Evolutionary conservation across 2,888 invertebrate genomes (phyloP), one percentile per base, ranked within the genome.

Genomic region (Pantelozetes paolii): DNA sequence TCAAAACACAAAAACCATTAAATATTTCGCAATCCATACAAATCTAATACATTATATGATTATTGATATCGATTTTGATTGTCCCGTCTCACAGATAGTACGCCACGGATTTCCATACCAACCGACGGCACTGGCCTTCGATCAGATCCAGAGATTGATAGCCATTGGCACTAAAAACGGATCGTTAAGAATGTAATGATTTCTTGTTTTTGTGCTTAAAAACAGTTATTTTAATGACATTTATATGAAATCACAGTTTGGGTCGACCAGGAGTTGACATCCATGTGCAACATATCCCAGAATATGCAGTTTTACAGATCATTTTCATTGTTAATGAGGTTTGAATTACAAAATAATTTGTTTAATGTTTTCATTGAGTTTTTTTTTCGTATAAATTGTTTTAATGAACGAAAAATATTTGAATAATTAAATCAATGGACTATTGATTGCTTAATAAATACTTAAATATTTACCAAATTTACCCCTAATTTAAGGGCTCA

Each of bases 61-160:
- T 54, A 54, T 54, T 54, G 23, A 54, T 54, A 5, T 3, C 23
- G 26, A 54, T 26, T 54, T 54, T 57, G 30, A 71, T 30, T 20
- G 28, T n/a, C 18, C 23, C 23, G 6, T 23, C 13, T 8, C n/a
- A n/a, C n/a, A n/a, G n/a, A n/a, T n/a, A n/a, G n/a, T n/a, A n/a
- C n/a, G 96, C 74, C 97, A 99, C 88, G 99, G 99, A 80, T 99
- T 99, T 86, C 99, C 99, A 78, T 92, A 92, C 85, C 91, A 96
- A 80, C 97, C 99, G 71, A 95, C 95, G 79, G 92, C 96, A 76
- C 86, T 98, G 84, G 97, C 97, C 77, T 98, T 92, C 87, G 99
- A 99, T 86, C 96, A 98, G 78, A 90, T 99, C 81, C 99, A 99
- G 86, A 91, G 90, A 83, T 87, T 99, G 77, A 87, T 99, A 82